These are phyloP conservation scores for Drosophila teissieri DNA, from an alignment of 1,140 invertebrate genomes.

Conservation along the genomic window DNA sequence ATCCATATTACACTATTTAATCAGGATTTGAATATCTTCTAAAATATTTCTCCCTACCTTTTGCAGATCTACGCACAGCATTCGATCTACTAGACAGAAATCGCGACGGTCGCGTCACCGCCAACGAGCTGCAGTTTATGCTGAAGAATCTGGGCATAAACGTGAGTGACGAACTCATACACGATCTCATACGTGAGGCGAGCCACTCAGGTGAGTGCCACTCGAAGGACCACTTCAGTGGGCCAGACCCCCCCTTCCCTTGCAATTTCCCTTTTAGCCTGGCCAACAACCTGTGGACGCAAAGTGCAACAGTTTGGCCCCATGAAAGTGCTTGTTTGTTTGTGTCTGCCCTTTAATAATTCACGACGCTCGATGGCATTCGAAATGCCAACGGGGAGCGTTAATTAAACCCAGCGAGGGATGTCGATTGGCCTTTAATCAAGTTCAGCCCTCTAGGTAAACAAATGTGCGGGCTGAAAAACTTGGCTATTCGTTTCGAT, in stretches of 20 bases:
- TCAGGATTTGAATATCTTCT: neutral
- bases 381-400: conserved; percentile 16
- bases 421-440: conserved; percentile 44
- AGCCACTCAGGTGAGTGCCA: conserved; percentile 87
- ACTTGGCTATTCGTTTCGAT: conserved; percentile 9
- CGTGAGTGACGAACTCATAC: conserved; percentile 89
- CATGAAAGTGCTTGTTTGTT: conserved; percentile 9
- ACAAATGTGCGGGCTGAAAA: conserved; percentile 8
- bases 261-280: neutral
- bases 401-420: conserved; percentile 41
- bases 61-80: conserved; percentile 89
- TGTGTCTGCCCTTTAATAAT: conserved; percentile 33
- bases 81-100: conserved; percentile 90
- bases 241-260: neutral
- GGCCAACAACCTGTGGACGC: conserved; percentile 29
- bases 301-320: conserved; percentile 62
- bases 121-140: conserved; percentile 90
- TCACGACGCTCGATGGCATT: conserved; percentile 12
- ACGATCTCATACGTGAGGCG: conserved; percentile 89
- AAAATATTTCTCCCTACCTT: too few species aligned
- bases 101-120: conserved; percentile 89
- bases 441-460: conserved; percentile 5
- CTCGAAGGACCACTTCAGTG: conserved; percentile 36
- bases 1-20: neutral
- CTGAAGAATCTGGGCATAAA: conserved; percentile 90